phyloP scores from a whole-genome alignment of 2,113 vertebrate genomes.

The Nibea coibor region DNA sequence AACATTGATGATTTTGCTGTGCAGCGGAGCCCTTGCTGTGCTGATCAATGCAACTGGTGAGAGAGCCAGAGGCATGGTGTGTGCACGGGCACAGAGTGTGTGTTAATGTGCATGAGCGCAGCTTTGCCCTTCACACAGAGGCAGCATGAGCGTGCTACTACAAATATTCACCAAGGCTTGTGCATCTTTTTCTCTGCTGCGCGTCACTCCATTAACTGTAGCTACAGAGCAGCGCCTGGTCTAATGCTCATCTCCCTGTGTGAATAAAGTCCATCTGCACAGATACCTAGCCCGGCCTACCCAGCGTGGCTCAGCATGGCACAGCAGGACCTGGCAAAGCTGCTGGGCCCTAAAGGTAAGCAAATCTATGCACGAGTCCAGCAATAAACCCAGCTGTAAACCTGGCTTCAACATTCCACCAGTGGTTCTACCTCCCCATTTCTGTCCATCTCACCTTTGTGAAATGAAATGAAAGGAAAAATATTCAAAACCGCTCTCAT shows the following conservation, averaged over 20 bases:
- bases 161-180: constrained; percentile 5
- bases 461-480: neutral
- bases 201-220: constrained; percentile 40
- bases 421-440: neutral
- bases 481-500: neutral
- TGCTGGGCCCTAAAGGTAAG: constrained; percentile 39
- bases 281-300: constrained; percentile 28
- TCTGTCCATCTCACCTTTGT: constrained; percentile 2
- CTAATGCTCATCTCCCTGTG: constrained; percentile 35
- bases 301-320: constrained; percentile 38
- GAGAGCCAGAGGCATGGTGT: constrained; percentile 17
- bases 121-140: constrained; percentile 13
- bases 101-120: constrained; percentile 1
- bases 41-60: constrained; percentile 49
- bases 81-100: neutral
- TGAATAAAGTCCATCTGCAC: constrained; percentile 49
- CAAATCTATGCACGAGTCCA: constrained; percentile 21
- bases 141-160: constrained; percentile 1
- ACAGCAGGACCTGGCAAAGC: constrained; percentile 37
- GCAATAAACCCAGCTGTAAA: constrained; percentile 15
- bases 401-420: constrained; percentile 37
- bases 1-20: constrained; percentile 43
- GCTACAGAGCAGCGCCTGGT: constrained; percentile 29
- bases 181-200: constrained; percentile 33
- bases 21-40: constrained; percentile 18